phyloP scores from a whole-genome alignment of 2,888 invertebrate genomes.

The Metellina segmentata region DNA sequence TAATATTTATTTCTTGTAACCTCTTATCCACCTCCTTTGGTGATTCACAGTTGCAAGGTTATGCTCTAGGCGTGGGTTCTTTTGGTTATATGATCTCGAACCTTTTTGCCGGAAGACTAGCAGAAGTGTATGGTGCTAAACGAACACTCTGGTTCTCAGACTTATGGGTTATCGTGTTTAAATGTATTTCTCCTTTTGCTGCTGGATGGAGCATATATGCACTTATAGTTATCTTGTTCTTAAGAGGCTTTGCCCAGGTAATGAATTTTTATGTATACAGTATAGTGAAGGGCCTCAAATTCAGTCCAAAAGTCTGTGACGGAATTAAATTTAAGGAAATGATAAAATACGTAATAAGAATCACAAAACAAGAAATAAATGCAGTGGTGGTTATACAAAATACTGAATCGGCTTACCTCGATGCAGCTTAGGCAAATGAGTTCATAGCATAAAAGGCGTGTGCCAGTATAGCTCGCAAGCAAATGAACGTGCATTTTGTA shows the following conservation, averaged over 20 bases:
- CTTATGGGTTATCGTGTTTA: background rate
- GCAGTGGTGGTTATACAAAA: no score
- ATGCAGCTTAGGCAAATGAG: no score
- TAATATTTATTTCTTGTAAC: no score
- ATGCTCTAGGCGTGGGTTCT: slow-evolving; percentile 4
- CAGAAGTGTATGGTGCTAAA: slow-evolving; percentile 31
- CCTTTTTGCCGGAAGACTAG: slow-evolving; percentile 10
- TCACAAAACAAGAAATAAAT: no score
- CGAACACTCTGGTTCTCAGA: background rate
- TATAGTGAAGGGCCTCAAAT: no score
- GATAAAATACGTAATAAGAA: no score
- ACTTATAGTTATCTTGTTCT: background rate
- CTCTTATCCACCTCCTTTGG: slow-evolving; percentile 22
- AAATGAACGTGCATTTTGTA: no score
- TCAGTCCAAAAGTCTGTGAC: no score
- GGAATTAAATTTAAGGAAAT: background rate
- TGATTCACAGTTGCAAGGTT: slow-evolving; percentile 26
- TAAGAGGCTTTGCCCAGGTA: slow-evolving; percentile 44
- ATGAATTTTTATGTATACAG: no score
- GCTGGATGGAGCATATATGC: slow-evolving; percentile 27
- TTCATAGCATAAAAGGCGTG: no score
- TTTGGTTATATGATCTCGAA: slow-evolving; percentile 19
- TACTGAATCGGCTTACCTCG: no score
- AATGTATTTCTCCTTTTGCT: slow-evolving; percentile 27
- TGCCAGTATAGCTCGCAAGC: no score